Evolutionary conservation across 1,140 invertebrate genomes (phyloP).

Genomic region (Cataglyphis hispanica): DNA sequence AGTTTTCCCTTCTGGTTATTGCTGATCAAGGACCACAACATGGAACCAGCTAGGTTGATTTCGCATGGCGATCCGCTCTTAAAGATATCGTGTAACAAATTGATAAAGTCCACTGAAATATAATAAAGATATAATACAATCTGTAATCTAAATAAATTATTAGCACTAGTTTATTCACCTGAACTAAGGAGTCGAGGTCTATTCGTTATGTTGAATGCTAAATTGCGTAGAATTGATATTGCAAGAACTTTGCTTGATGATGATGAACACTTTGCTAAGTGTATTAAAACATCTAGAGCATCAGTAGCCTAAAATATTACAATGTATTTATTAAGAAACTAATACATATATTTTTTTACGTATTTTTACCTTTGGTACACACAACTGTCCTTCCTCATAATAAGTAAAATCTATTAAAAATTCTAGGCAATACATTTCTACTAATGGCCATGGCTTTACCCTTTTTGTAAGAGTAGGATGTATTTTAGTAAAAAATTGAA

Average conservation of each 20-base stretch:
- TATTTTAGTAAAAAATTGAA: slow-evolving; percentile 82
- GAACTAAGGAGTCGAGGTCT: slow-evolving; percentile 80
- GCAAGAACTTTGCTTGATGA: slow-evolving; percentile 78
- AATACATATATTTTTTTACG: background rate
- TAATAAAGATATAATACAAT: slow-evolving; percentile 1
- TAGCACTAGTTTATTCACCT: slow-evolving; percentile 65
- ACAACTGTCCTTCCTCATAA: slow-evolving; percentile 83
- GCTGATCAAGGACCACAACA: slow-evolving; percentile 81
- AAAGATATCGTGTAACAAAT: slow-evolving; percentile 78
- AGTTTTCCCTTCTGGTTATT: slow-evolving; percentile 85
- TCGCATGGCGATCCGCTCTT: slow-evolving; percentile 78
- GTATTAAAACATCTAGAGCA: slow-evolving; percentile 80
- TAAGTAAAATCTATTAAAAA: slow-evolving; percentile 85
- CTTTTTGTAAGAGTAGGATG: slow-evolving; percentile 80
- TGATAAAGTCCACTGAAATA: slow-evolving; percentile 81
- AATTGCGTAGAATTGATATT: slow-evolving; percentile 81
- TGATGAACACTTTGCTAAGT: slow-evolving; percentile 77
- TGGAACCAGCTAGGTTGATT: slow-evolving; percentile 78
- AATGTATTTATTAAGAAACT: background rate
- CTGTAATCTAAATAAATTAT: background rate
- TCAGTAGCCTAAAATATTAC: slow-evolving; percentile 76
- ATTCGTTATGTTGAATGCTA: slow-evolving; percentile 80
- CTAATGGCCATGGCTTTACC: slow-evolving; percentile 79
- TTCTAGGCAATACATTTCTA: slow-evolving; percentile 82
- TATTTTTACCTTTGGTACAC: slow-evolving; percentile 81